Evolutionary conservation across 2,888 invertebrate genomes (phyloP), one percentile per base, ranked within the genome.

Genomic region (Strigamia crassipes): DNA sequence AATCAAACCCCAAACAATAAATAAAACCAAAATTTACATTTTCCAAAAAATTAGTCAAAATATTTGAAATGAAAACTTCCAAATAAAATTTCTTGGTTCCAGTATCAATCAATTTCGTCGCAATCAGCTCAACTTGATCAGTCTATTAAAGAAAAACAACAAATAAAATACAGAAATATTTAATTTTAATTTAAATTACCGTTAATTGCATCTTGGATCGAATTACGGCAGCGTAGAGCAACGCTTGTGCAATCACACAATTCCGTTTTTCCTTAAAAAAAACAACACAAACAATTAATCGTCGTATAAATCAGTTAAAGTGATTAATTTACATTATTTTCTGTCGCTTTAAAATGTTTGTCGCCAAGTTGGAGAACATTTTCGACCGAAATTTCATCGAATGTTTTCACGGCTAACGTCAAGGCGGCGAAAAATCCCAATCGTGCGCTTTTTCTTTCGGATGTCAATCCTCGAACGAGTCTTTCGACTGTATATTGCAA

Each of bases 391-490:
- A 73, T 31, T 13, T 73, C 73, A 6, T 31, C 31, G 15, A 73
- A 73, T 10, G 23, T 18, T 66, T 88, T 88, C 13, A 94, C 87
- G 82, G 93, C 87, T 8, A 90, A 90, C n/a, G 92, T 91, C 15
- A 94, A 88, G 12, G 92, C 90, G 0, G 92, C 90, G 86, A 91
- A 94, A 87, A 92, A 93, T 31, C 94, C 93, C 82, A 91, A 90
- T 84, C 92, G 90, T 41, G 92, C 90, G 27, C 89, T 89, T 27
- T 90, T 89, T 56, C 92, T 90, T 23, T 92, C 91, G 1, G 94
- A 92, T 42, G 93, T 93, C 83, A 94, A 88, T 83, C 94, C 94
- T 84, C 93, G 90, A 3, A 94, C 89, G 79, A 94, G 87, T 84
- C 94, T 90, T 84, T 91, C 91, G 46, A 94, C 86, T 0, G 91